Evolutionary conservation across 2,888 invertebrate genomes (phyloP).

Genomic region (Catocala nupta): DNA sequence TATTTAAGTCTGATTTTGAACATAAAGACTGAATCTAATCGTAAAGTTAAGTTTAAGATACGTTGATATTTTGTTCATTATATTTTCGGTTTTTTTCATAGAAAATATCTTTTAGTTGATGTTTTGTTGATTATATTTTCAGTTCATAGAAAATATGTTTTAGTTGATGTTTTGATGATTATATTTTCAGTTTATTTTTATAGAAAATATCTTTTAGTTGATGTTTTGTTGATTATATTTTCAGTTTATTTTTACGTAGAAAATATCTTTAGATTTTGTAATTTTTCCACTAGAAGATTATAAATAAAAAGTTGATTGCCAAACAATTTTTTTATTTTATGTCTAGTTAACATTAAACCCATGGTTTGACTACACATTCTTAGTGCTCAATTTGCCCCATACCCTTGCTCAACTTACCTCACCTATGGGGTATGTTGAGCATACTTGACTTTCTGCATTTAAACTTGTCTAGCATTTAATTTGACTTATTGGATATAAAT

Average conservation of each 20-base stretch:
- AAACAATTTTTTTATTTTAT: background rate
- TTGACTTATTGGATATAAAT: conserved; percentile 1
- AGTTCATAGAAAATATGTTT: no score
- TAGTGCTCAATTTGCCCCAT: conserved; percentile 47
- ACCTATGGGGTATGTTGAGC: conserved; percentile 51
- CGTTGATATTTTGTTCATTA: conserved; percentile 1
- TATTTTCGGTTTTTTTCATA: background rate
- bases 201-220: no score
- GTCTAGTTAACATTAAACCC: background rate
- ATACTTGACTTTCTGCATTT: conserved; percentile 42
- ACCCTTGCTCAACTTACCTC: conserved; percentile 52
- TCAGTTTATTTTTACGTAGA: no score
- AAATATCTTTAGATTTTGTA: no score
- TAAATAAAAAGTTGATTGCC: background rate
- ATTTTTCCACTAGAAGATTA: no score
- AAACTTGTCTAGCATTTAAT: conserved; percentile 47
- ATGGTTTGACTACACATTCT: conserved; percentile 16
- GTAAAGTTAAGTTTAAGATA: conserved; percentile 10
- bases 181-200: no score
- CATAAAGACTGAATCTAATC: conserved; percentile 10
- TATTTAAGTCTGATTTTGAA: conserved; percentile 9
- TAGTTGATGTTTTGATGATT: no score
- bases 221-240: no score
- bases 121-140: no score
- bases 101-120: background rate